Evolutionary conservation across 2,113 vertebrate genomes (phyloP), one percentile per base, ranked within the genome.

Genomic region (Tachysurus vachellii): DNA sequence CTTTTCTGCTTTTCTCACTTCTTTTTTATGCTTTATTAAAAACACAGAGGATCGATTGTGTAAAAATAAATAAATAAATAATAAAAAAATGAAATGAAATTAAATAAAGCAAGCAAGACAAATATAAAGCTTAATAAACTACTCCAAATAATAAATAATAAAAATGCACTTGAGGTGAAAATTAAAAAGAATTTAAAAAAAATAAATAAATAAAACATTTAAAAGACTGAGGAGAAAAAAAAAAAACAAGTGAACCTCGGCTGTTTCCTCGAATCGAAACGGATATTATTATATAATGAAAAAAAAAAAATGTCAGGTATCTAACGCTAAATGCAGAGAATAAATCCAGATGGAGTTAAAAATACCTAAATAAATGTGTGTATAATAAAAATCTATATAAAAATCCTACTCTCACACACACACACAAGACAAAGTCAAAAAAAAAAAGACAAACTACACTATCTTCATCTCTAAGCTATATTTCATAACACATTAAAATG

Each of bases 11-110:
- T 87, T 75, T 59, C 36, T 86, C 80, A 82, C 47, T 82, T 75
- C 80, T 87, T 75, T 79, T 85, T 83, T 85, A 56, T 82, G 80
- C 36, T 36, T 82, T 87, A 62, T 73, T 59, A 83, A 26, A 75
- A 76, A 64, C 8, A 44, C n/a, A 53, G 5, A 82, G 31, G 23
- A 66, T 31, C n/a, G 14, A 59, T 2, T 12, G 8, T 76, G 66
- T 44, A 36, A 50, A 68, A 71, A 70, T n/a, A 66, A 54, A 54
- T 13, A 36, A 70, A 75, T 14, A 53, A 73, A 70, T 21, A 36
- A 28, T n/a, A 50, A 68, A 71, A 61, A 66, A 54, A 54, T 26
- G n/a, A 70, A 75, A 21, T 36, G 1, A 42, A 71, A 70, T 28
- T 14, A 28, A 56, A 47, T 13, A 50, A 75, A 26, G 71, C 23